Evolutionary conservation across 2,113 vertebrate species (phyloP), one percentile per base, ranked within the genome.

Genomic region (Thunnus maccoyii): DNA sequence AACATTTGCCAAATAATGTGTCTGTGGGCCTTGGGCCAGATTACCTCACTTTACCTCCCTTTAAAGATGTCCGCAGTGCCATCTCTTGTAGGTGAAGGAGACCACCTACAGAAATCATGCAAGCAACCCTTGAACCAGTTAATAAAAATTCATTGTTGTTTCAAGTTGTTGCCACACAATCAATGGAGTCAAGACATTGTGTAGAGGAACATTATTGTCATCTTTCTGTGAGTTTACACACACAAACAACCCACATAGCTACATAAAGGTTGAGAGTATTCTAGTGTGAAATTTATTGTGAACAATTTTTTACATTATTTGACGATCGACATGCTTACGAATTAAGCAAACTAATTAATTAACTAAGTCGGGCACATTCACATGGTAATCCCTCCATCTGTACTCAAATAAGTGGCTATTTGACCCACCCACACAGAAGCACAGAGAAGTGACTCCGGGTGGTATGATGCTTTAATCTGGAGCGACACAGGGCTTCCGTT

Each of bases 381-480:
- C 27, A 25, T 41, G 63, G n/a, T 12, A 54, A 17, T 11, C 56
- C 30, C 66, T 72, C 67, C 44, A 41, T 78, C 54, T 75, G 27
- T 16, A 64, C 48, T 63, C 17, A 56, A 41, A 70, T 57, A 20
- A 80, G 22, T 69, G 22, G 16, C 52, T 67, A 57, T 56, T 20
- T 25, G 8, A 50, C 27, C 30, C 60, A n/a, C 62, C 63, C 57
- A 76, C 50, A 50, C 18, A 71, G 46, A 71, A 57, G 2, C 20
- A 41, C 4, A 56, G 13, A 25, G 65, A 44, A 55, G 32, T 71
- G 50, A 62, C 55, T 50, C 7, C 0, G 27, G 52, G 46, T 46
- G 51, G 18, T 46, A 46, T n/a, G 54, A 44, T 52, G 11, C 9
- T 68, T 58, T 88, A 57, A 85, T 85, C 12, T 51, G 18, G 12